Percentiles rank a stretch among this genome's conserved stretches.
Evolutionary conservation across 92 coral and sea anemone species (phyloP).

Genomic region (Montipora capitata): DNA sequence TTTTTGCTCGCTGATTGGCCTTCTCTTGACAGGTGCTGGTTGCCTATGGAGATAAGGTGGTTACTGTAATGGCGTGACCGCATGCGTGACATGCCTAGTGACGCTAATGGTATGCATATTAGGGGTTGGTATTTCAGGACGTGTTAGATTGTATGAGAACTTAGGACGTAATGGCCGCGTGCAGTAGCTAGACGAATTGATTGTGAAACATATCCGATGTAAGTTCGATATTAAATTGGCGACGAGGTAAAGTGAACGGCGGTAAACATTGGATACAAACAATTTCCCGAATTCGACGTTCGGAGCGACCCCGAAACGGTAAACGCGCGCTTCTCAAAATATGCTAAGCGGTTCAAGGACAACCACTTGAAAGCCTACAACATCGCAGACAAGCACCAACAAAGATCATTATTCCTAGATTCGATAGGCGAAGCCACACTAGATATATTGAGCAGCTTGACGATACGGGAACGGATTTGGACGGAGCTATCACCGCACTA

Average conservation of each 20-base stretch:
- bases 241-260: slow-evolving; percentile 5
- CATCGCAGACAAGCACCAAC: slow-evolving; percentile 6
- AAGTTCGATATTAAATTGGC: neutral
- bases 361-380: slow-evolving; percentile 33
- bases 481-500: neutral
- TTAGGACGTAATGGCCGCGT: too few relatives aligned
- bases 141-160: too few relatives aligned
- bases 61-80: slow-evolving; percentile 1
- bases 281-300: slow-evolving; percentile 11
- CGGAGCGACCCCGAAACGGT: slow-evolving; percentile 35
- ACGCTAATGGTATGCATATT: too few relatives aligned
- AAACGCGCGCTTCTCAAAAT: slow-evolving; percentile 9
- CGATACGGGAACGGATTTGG: slow-evolving; percentile 11
- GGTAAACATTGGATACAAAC: slow-evolving; percentile 24
- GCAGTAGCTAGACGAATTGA: too few relatives aligned
- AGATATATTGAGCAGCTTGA: slow-evolving; percentile 8
- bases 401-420: neutral
- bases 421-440: slow-evolving; percentile 17
- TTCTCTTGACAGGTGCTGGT: slow-evolving; percentile 61
- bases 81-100: too few relatives aligned
- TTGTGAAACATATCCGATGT: too few relatives aligned
- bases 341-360: slow-evolving; percentile 17
- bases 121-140: too few relatives aligned
- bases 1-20: neutral
- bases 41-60: slow-evolving; percentile 59